Evolutionary conservation across 2,888 invertebrate species (phyloP).

Genomic region (Noctua fimbriata): DNA sequence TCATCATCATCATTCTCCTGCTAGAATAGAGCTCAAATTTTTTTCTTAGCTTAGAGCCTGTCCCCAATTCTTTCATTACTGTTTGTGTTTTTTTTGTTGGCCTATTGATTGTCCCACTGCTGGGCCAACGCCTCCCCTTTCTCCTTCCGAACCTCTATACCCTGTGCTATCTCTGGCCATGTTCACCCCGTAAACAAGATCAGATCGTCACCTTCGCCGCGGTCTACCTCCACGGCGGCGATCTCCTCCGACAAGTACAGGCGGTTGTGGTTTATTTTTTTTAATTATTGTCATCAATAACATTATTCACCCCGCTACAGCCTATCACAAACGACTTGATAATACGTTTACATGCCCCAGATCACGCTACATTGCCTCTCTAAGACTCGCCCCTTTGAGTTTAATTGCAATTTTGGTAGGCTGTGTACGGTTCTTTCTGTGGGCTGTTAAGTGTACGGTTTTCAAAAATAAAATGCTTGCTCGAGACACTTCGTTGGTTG

Average conservation of each 20-base stretch:
- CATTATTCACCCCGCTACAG: constrained; percentile 45
- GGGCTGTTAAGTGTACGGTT: constrained; percentile 50
- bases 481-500: constrained; percentile 28
- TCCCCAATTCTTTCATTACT: background rate
- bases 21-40: background rate
- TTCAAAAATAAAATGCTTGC: constrained; percentile 66
- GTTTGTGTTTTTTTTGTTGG: background rate
- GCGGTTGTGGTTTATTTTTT: background rate
- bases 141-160: background rate
- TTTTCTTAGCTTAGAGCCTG: no score
- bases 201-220: no score
- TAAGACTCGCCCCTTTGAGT: constrained; percentile 79
- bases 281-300: background rate
- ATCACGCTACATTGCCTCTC: constrained; percentile 80
- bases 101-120: no score
- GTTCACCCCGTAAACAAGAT: no score
- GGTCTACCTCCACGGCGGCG: background rate
- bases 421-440: constrained; percentile 67
- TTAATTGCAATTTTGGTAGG: constrained; percentile 79
- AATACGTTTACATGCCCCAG: constrained; percentile 79
- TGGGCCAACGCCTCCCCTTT: background rate
- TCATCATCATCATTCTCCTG: no score
- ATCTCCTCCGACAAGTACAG: background rate
- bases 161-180: background rate
- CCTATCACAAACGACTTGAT: constrained; percentile 63